Conservation (phyloP, 2,113 vertebrate species). For the Tachysurus vachellii region DNA sequence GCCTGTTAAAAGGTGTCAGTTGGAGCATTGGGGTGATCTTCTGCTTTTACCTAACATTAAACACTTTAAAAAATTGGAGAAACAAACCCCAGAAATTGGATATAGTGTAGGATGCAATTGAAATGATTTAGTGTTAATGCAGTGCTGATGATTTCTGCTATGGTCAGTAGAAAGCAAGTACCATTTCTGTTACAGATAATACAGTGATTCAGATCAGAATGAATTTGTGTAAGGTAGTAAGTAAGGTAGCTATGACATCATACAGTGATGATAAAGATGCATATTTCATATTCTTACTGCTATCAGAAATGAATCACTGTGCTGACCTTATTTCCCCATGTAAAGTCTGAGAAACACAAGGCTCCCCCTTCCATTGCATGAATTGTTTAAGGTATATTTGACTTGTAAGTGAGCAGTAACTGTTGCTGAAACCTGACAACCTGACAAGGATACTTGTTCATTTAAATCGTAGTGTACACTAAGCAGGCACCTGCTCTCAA, state of each 20-base stretch:
- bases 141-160: not conserved
- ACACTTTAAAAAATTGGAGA: not conserved
- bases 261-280: not conserved
- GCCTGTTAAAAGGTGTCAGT: constrained; percentile 58
- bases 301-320: not conserved
- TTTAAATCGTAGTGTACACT: not conserved
- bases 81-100: not conserved
- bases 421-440: not conserved
- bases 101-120: not conserved
- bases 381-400: not conserved
- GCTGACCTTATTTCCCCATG: not conserved
- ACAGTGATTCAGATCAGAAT: not conserved
- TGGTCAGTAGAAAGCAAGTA: not conserved
- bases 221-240: not conserved
- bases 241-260: not conserved
- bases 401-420: not conserved
- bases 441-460: not conserved
- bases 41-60: not conserved
- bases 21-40: constrained; percentile 34
- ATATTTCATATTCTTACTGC: not conserved
- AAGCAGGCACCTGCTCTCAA: not conserved
- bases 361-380: not conserved
- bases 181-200: not conserved
- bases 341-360: not conserved
- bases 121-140: not conserved